These are phyloP conservation scores for Drosophila neotestacea DNA, from an alignment of 2,888 invertebrate genomes.

Conservation along the genomic window DNA sequence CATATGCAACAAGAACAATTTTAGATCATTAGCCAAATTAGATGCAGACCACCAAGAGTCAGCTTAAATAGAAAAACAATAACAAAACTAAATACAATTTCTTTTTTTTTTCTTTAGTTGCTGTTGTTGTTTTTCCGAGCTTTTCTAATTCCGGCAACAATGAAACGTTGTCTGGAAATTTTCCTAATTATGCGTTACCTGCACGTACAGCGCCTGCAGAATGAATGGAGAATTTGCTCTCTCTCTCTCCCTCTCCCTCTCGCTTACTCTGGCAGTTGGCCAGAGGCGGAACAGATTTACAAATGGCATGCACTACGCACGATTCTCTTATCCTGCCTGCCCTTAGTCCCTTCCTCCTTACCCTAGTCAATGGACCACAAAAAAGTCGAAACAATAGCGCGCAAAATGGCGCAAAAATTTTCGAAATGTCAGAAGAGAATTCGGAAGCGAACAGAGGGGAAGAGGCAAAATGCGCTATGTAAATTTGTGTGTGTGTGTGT, in stretches of 20 bases:
- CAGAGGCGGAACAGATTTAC: slow-evolving; percentile 36
- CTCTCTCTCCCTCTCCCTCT: background rate
- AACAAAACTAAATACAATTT: slow-evolving; percentile 16
- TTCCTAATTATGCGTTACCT: slow-evolving; percentile 77
- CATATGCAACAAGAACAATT: slow-evolving; percentile 5
- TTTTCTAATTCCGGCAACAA: slow-evolving; percentile 47
- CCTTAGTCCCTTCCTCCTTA: background rate
- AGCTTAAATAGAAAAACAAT: background rate
- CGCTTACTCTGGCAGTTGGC: background rate
- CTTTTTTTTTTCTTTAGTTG: background rate
- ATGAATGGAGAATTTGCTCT: background rate
- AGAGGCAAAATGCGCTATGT: slow-evolving; percentile 44
- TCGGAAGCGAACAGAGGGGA: background rate
- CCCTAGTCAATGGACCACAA: slow-evolving; percentile 64
- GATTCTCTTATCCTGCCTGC: background rate
- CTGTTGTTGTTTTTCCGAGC: slow-evolving; percentile 15
- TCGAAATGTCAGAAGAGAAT: slow-evolving; percentile 21
- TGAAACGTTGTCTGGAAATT: slow-evolving; percentile 56
- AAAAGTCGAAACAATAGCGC: slow-evolving; percentile 50
- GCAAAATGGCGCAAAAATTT: slow-evolving; percentile 43
- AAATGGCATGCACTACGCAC: slow-evolving; percentile 42
- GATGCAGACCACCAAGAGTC: slow-evolving; percentile 5
- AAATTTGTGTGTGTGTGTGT: slow-evolving; percentile 32
- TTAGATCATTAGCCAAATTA: slow-evolving; percentile 41
- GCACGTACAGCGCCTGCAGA: slow-evolving; percentile 54